Evolutionary conservation across 2,888 invertebrate species (phyloP).

Genomic region (Machimus rusticus): DNA sequence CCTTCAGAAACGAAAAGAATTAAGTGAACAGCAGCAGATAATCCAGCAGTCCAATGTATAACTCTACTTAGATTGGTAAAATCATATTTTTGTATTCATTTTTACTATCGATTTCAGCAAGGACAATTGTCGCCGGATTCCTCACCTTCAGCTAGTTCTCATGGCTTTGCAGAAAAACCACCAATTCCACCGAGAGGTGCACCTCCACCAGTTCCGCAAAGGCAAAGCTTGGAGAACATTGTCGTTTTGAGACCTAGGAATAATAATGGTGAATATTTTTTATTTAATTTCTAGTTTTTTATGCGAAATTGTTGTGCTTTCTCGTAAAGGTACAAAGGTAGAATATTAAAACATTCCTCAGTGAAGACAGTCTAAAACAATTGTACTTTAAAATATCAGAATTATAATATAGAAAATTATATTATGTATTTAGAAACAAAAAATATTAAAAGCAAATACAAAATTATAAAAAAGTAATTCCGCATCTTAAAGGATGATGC

Average conservation of each 20-base stretch:
- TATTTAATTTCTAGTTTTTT: too few species aligned
- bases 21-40: constrained; percentile 59
- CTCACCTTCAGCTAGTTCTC: constrained; percentile 55
- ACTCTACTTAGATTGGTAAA: background rate
- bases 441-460: too few species aligned
- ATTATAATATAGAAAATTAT: too few species aligned
- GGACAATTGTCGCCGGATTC: constrained; percentile 51
- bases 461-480: too few species aligned
- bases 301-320: too few species aligned
- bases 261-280: background rate
- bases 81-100: background rate
- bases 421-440: too few species aligned
- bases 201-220: constrained; percentile 67
- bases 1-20: constrained; percentile 63
- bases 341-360: too few species aligned
- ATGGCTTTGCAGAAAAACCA: constrained; percentile 64
- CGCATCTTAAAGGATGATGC: too few species aligned
- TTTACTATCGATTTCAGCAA: constrained; percentile 14
- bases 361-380: too few species aligned
- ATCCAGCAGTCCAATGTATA: constrained; percentile 34
- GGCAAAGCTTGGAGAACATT: constrained; percentile 61
- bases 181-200: constrained; percentile 69
- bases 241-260: constrained; percentile 54
- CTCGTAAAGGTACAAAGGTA: too few species aligned
- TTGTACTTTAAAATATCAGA: too few species aligned